These are phyloP conservation scores for Telmatherina bonti DNA, from an alignment of 2,797 vertebrate species.

Conservation along the genomic window DNA sequence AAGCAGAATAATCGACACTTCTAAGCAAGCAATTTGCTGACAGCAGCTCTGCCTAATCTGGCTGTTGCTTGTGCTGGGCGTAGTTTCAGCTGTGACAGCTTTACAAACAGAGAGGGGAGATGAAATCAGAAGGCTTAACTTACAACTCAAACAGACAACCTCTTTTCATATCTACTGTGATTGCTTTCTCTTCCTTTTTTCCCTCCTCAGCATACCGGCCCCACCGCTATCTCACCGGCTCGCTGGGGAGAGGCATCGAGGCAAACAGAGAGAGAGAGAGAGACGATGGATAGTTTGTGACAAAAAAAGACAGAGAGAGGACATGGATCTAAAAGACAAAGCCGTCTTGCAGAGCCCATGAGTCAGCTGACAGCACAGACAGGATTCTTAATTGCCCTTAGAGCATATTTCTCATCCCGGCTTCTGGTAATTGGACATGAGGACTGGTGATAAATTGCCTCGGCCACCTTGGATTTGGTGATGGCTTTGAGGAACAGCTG, in stretches of 20 bases:
- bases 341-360: slow-evolving; percentile 45
- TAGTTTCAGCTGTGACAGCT: slow-evolving; percentile 68
- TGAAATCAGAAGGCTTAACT: slow-evolving; percentile 60
- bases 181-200: slow-evolving; percentile 9
- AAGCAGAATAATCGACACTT: slow-evolving; percentile 59
- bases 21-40: slow-evolving; percentile 70
- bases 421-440: slow-evolving; percentile 72
- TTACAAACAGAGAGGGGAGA: slow-evolving; percentile 60
- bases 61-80: slow-evolving; percentile 46
- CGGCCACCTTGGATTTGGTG: slow-evolving; percentile 68
- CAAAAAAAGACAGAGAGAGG: slow-evolving; percentile 61
- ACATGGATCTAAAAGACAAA: slow-evolving; percentile 65
- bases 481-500: slow-evolving; percentile 52
- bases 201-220: background rate
- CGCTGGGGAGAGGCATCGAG: slow-evolving; percentile 36
- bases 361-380: slow-evolving; percentile 63
- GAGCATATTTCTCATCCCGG: slow-evolving; percentile 70
- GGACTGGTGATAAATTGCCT: slow-evolving; percentile 71
- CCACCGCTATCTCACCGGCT: slow-evolving; percentile 34
- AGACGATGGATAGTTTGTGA: slow-evolving; percentile 63
- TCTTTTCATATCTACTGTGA: slow-evolving; percentile 44
- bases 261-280: slow-evolving; percentile 16
- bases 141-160: slow-evolving; percentile 51
- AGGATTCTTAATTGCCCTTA: slow-evolving; percentile 69
- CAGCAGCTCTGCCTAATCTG: slow-evolving; percentile 64